Percentiles rank a stretch among this genome's conserved stretches.
Conservation (phyloP, 1,140 invertebrate species). For the Apolygus lucorum region DNA sequence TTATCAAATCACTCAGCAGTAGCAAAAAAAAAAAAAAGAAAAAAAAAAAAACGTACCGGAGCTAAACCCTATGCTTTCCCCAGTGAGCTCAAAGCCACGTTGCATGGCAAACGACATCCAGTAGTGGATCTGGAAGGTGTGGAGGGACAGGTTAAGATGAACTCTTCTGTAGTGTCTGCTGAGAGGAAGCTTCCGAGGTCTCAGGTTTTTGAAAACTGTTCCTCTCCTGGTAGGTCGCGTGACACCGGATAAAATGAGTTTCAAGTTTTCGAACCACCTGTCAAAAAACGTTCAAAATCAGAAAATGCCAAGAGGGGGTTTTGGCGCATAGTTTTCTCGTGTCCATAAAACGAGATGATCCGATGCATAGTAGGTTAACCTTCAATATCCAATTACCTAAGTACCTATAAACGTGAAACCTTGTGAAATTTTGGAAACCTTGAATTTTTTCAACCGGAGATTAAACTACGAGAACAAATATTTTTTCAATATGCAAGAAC, state of each 20-base stretch:
- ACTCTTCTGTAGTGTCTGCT: slow-evolving; percentile 88
- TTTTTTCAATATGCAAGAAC: no score
- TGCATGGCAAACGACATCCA: slow-evolving; percentile 98
- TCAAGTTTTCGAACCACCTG: slow-evolving; percentile 90
- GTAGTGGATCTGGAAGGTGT: slow-evolving; percentile 88
- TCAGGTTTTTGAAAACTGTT: slow-evolving; percentile 71
- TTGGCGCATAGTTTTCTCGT: no score
- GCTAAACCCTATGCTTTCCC: slow-evolving; percentile 71
- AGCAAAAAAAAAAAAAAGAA: no score
- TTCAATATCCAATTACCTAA: no score
- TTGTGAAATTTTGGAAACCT: no score
- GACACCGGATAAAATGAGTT: slow-evolving; percentile 89
- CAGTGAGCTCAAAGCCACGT: slow-evolving; percentile 84
- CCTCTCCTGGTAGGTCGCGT: slow-evolving; percentile 89
- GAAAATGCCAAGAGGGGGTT: not conserved
- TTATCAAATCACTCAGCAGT: no score
- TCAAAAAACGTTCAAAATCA: not conserved
- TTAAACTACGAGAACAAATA: no score
- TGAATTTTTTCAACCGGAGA: no score
- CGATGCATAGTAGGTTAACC: no score
- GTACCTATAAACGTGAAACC: no score
- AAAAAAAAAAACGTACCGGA: slow-evolving; percentile 49
- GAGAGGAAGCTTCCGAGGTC: slow-evolving; percentile 78
- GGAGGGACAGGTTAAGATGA: slow-evolving; percentile 73
- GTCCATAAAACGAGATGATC: no score